Conservation (phyloP, 2,113 vertebrate species). For the Orycteropus afer region DNA sequence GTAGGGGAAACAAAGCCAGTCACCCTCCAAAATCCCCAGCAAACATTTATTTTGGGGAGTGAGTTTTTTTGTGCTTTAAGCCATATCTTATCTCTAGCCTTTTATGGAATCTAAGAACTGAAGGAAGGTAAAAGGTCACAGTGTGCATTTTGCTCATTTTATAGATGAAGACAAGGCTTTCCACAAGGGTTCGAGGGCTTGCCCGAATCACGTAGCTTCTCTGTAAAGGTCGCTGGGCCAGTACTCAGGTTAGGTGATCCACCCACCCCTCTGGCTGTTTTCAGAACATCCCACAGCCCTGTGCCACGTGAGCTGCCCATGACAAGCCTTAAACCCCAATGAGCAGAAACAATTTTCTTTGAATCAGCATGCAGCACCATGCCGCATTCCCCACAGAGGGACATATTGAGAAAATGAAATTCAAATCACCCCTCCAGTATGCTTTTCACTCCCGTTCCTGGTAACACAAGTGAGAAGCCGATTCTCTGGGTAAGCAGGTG, state of each 20-base stretch:
- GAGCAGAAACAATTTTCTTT: constrained; percentile 61
- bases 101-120: not conserved
- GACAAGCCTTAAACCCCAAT: not conserved
- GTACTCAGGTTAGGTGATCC: not conserved
- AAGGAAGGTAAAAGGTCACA: not conserved
- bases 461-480: not conserved
- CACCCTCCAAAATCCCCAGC: not conserved
- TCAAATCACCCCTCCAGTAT: constrained; percentile 64
- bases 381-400: constrained; percentile 9
- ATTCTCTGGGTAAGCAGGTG: constrained; percentile 18
- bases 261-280: not conserved
- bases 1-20: constrained; percentile 29
- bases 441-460: constrained; percentile 42
- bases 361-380: constrained; percentile 52
- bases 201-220: not conserved
- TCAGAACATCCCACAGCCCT: not conserved
- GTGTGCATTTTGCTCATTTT: not conserved
- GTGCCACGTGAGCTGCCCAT: constrained; percentile 23
- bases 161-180: not conserved
- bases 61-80: constrained; percentile 34
- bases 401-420: constrained; percentile 68
- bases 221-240: not conserved
- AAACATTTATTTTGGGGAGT: constrained; percentile 35
- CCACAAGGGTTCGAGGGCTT: not conserved
- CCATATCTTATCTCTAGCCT: constrained; percentile 1